Conservation (phyloP, 2,888 invertebrate species). For the Zaprionus obscuricornis region DNA sequence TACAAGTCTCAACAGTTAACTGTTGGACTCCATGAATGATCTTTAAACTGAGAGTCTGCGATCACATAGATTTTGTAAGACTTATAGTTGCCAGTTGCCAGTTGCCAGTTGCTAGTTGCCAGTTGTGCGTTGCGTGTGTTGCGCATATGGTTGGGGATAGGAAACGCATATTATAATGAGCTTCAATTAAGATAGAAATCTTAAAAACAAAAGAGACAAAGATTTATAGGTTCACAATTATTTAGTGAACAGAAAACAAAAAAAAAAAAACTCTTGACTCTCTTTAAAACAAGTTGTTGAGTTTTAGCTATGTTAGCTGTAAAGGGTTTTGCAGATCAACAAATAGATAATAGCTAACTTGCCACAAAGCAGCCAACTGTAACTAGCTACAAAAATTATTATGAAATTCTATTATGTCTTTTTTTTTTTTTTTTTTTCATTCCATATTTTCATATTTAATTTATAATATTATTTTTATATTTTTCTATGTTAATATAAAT, state of each 20-base stretch:
- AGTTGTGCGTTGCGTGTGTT: no score
- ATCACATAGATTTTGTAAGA: conserved; percentile 1
- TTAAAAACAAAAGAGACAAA: conserved; percentile 70
- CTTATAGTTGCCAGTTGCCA: conserved; percentile 23
- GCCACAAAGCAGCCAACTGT: no score
- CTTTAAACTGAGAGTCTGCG: conserved; percentile 10
- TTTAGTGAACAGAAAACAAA: conserved; percentile 55
- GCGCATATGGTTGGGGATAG: conserved; percentile 54
- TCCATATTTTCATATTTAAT: no score
- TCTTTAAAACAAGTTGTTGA: conserved; percentile 22
- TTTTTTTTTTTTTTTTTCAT: no score
- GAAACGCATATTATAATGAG: conserved; percentile 78
- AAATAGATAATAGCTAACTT: no score
- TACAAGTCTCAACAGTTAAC: conserved; percentile 10
- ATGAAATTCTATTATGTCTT: no score
- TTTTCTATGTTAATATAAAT: no score
- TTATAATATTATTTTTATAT: no score
- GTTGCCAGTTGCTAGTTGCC: no score
- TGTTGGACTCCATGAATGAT: conserved; percentile 52
- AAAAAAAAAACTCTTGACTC: conserved; percentile 16
- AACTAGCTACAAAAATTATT: no score
- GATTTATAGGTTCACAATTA: conserved; percentile 75
- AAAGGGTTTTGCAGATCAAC: no score
- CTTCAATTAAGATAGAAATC: conserved; percentile 78
- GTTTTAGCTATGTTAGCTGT: no score